A percentile compares a stretch with the other conserved stretches of the same genome.
These are phyloP conservation scores for Trichomycterus rosablanca DNA, from an alignment of 2,113 vertebrate genomes.

Conservation along the genomic window DNA sequence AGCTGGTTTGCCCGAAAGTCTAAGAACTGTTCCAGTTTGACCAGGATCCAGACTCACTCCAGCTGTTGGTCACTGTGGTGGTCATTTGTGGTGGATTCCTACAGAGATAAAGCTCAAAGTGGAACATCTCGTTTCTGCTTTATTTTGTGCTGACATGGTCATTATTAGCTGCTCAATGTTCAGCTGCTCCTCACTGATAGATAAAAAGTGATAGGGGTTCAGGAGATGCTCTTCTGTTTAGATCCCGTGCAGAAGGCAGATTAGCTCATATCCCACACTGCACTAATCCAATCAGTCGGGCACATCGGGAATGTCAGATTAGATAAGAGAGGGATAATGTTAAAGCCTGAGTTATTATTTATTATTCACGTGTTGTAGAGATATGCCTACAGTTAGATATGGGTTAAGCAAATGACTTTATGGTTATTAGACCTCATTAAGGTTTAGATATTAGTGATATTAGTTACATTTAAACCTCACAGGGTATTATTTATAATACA, in stretches of 20 bases:
- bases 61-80: no score
- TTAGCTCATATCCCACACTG: slow-evolving; percentile 13
- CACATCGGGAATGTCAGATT: slow-evolving; percentile 22
- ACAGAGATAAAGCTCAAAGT: no score
- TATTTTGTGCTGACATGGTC: slow-evolving; percentile 8
- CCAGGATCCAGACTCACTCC: no score
- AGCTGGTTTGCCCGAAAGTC: no score
- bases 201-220: slow-evolving; percentile 19
- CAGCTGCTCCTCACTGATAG: slow-evolving; percentile 27
- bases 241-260: background rate
- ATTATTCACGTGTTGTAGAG: background rate
- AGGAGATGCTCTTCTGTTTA: slow-evolving; percentile 1
- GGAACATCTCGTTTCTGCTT: no score
- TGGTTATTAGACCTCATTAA: no score
- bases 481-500: no score
- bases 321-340: slow-evolving; percentile 32
- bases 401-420: background rate
- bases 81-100: no score
- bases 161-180: slow-evolving; percentile 29
- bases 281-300: slow-evolving; percentile 27
- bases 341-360: slow-evolving; percentile 24
- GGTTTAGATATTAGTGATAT: no score
- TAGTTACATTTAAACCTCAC: no score
- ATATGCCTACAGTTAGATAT: background rate
- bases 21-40: no score